These are phyloP conservation scores for Caenorhabditis sp. DNA, from an alignment of 2,888 invertebrate species.

Conservation along the genomic window DNA sequence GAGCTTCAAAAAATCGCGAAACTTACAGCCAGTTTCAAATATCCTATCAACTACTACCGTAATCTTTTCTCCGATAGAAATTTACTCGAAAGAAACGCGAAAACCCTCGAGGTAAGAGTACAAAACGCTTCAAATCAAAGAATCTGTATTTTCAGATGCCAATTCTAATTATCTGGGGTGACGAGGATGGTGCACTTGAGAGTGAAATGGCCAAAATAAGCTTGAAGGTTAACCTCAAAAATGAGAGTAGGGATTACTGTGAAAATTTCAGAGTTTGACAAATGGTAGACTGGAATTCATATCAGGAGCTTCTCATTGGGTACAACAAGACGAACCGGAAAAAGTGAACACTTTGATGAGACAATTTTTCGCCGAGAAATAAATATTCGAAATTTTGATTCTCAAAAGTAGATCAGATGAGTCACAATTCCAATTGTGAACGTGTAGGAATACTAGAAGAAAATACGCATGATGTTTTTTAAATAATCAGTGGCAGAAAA, in stretches of 20 bases:
- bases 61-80: constrained; percentile 8
- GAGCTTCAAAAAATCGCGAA: neutral
- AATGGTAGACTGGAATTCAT: constrained; percentile 19
- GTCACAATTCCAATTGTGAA: no score
- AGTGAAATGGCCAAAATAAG: constrained; percentile 75
- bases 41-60: constrained; percentile 76
- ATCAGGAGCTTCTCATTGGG: constrained; percentile 79
- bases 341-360: constrained; percentile 25
- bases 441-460: no score
- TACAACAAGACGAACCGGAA: constrained; percentile 79
- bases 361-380: constrained; percentile 12
- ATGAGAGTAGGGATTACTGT: neutral
- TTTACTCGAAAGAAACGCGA: no score
- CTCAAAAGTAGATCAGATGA: no score
- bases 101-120: neutral
- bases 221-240: constrained; percentile 15
- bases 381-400: neutral
- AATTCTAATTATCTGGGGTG: constrained; percentile 75
- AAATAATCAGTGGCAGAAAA: no score
- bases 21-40: constrained; percentile 19
- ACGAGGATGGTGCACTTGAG: constrained; percentile 76
- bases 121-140: no score
- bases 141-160: no score
- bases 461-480: no score
- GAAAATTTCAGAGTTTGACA: constrained; percentile 1